Evolutionary conservation across 2,797 vertebrate genomes (phyloP).

Genomic region (Schizothorax lantsangensis): DNA sequence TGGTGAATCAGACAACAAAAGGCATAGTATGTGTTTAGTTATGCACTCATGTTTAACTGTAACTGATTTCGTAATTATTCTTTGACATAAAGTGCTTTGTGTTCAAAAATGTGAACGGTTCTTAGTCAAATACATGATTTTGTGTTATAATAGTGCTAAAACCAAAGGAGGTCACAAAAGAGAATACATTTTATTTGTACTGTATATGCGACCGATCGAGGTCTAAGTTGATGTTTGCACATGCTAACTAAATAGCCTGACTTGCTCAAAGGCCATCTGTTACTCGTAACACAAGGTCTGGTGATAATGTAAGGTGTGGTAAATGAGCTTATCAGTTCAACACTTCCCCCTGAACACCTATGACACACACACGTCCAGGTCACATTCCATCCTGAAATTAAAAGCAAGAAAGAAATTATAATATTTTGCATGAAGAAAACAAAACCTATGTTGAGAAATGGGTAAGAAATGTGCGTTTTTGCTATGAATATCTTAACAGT

Average conservation of each 20-base stretch:
- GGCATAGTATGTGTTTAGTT: background rate
- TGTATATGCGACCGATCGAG: background rate
- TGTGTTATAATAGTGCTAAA: background rate
- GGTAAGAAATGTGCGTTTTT: no score
- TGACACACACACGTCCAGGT: background rate
- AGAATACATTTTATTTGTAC: background rate
- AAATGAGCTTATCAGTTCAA: background rate
- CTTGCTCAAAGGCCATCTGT: slow-evolving; percentile 36
- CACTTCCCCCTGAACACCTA: slow-evolving; percentile 15
- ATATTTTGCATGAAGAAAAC: background rate
- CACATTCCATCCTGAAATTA: background rate
- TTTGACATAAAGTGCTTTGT: background rate
- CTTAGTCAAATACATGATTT: background rate
- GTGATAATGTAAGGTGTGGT: slow-evolving; percentile 10
- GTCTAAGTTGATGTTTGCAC: slow-evolving; percentile 35
- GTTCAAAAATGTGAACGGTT: background rate
- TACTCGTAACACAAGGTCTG: background rate
- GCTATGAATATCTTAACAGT: background rate
- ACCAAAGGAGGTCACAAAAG: background rate
- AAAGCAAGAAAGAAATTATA: background rate
- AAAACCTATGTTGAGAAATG: background rate
- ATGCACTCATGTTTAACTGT: background rate
- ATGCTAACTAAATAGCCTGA: slow-evolving; percentile 39
- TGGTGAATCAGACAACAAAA: background rate
- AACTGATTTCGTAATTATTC: background rate